phyloP scores from a whole-genome alignment of 2,113 vertebrate species.

The Gopherus flavomarginatus region DNA sequence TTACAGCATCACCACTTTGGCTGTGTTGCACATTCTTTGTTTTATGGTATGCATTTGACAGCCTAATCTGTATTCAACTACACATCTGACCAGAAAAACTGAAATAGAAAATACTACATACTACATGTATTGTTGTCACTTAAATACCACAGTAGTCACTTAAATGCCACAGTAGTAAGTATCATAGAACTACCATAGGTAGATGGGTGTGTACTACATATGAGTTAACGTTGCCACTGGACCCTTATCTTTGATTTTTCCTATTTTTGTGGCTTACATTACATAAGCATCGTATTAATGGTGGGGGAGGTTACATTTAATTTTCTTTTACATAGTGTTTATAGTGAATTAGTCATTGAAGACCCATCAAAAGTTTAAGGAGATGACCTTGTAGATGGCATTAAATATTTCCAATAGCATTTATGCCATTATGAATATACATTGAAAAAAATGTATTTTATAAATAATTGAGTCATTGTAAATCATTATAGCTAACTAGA shows the following conservation, averaged over 20 bases:
- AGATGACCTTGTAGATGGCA: neutral
- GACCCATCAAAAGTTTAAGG: neutral
- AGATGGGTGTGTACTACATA: fast-evolving
- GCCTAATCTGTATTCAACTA: neutral
- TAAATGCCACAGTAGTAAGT: neutral
- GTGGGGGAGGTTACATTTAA: neutral
- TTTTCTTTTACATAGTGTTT: neutral
- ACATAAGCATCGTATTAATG: neutral
- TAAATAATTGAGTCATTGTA: neutral
- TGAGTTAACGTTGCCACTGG: neutral
- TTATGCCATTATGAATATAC: neutral
- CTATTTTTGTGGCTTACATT: neutral
- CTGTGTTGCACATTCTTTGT: neutral
- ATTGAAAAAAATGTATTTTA: neutral
- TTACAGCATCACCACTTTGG: neutral
- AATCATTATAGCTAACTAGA: neutral
- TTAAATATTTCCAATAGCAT: neutral
- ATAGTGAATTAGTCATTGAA: neutral
- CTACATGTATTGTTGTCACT: neutral
- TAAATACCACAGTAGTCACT: neutral
- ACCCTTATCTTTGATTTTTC: neutral
- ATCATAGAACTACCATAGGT: neutral
- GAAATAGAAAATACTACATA: neutral
- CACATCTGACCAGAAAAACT: neutral
- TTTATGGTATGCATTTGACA: neutral